Percentiles rank a stretch among this genome's conserved stretches.
Evolutionary conservation across 2,113 vertebrate species (phyloP).

Genomic region (Callithrix jacchus): DNA sequence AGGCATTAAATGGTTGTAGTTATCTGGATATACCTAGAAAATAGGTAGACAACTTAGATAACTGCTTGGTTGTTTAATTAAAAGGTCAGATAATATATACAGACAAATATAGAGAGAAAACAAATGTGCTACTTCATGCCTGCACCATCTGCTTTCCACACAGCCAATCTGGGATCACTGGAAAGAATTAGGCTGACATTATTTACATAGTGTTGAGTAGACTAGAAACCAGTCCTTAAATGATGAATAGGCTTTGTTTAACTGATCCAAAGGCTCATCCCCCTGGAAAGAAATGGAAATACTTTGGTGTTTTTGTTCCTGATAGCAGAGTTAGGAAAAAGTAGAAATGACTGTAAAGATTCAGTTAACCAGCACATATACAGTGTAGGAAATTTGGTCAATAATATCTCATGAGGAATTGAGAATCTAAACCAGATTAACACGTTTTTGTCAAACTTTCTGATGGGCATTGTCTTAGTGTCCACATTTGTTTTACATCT

Average conservation of each 20-base stretch:
- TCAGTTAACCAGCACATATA: neutral
- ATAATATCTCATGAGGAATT: neutral
- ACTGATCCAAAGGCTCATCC: neutral
- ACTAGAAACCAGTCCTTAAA: neutral
- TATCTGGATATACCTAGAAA: conserved; percentile 1
- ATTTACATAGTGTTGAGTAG: neutral
- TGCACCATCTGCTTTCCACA: neutral
- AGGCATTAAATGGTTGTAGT: neutral
- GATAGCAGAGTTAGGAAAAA: neutral
- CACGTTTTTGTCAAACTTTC: neutral
- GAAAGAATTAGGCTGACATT: neutral
- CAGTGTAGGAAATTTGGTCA: neutral
- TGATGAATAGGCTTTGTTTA: neutral
- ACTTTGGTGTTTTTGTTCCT: neutral
- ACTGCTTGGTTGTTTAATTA: neutral
- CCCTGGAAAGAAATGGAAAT: neutral
- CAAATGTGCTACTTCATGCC: neutral
- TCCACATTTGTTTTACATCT: conserved; percentile 47
- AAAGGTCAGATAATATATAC: neutral
- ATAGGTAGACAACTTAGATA: neutral
- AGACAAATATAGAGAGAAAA: neutral
- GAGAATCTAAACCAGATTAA: neutral
- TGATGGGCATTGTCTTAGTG: neutral
- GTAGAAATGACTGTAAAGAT: neutral
- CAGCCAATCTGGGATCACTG: neutral